A percentile compares a stretch with the other conserved stretches of the same genome.
phyloP scores from a whole-genome alignment of 1,140 invertebrate genomes.

The Sarcophaga peregrina region DNA sequence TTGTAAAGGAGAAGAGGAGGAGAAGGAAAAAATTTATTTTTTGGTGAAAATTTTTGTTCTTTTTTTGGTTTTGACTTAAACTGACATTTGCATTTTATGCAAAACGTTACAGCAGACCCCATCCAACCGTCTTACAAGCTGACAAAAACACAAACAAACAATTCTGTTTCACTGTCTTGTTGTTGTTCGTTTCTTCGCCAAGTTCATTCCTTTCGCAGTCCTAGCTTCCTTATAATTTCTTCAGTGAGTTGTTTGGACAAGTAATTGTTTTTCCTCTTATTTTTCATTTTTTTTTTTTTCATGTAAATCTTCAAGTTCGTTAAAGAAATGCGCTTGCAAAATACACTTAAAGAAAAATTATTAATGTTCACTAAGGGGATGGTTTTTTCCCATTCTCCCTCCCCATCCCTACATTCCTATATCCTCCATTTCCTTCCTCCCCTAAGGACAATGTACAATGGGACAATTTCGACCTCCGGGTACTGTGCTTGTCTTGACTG shows the following conservation, averaged over 20 bases:
- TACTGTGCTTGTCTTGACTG: no score
- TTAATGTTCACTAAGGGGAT: background rate
- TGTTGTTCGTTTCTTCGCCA: constrained; percentile 20
- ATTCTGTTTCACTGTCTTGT: no score
- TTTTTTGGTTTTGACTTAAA: constrained; percentile 1
- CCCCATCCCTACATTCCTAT: no score
- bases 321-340: background rate
- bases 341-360: background rate
- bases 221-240: constrained; percentile 16
- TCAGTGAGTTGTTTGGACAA: constrained; percentile 9
- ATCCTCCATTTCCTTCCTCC: no score
- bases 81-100: constrained; percentile 35
- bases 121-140: background rate
- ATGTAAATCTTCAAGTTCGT: background rate
- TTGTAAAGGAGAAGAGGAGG: background rate
- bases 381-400: no score
- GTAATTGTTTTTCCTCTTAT: background rate
- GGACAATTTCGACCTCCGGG: no score
- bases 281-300: background rate
- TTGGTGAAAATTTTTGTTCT: background rate
- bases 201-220: background rate
- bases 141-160: background rate
- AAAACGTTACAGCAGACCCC: background rate
- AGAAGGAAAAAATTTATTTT: background rate
- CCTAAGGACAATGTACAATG: no score